Conservation (phyloP, 2,113 vertebrate genomes). For the Lepus europaeus region DNA sequence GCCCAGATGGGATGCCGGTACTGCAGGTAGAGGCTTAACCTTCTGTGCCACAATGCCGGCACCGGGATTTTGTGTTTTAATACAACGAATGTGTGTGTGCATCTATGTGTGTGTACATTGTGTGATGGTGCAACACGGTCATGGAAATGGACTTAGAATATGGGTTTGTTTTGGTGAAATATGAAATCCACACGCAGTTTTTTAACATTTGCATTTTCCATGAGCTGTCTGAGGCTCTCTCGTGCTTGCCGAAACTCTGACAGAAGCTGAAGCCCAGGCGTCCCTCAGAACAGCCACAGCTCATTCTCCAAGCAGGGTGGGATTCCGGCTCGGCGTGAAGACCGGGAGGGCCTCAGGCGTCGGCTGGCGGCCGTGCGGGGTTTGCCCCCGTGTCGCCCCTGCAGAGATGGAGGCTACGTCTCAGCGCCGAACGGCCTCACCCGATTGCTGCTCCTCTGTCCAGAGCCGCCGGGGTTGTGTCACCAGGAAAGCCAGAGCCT, state of each 20-base stretch:
- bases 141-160: no score
- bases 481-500: fast-evolving
- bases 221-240: no score
- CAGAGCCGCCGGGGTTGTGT: fast-evolving
- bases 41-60: no score
- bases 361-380: no score
- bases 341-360: no score
- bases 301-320: neutral
- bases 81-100: neutral
- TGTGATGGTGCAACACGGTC: no score
- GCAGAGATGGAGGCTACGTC: fast-evolving
- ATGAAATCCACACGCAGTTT: no score
- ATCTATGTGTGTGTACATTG: no score
- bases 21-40: no score
- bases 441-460: fast-evolving
- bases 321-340: neutral
- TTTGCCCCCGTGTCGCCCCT: fast-evolving
- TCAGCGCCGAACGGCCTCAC: fast-evolving
- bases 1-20: no score
- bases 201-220: no score
- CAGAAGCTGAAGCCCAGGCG: neutral
- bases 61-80: neutral
- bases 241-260: neutral
- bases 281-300: neutral
- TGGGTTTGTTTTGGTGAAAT: no score